These are phyloP conservation scores for Luscinia luscinia DNA, from an alignment of 2,797 vertebrate genomes.

Conservation along the genomic window DNA sequence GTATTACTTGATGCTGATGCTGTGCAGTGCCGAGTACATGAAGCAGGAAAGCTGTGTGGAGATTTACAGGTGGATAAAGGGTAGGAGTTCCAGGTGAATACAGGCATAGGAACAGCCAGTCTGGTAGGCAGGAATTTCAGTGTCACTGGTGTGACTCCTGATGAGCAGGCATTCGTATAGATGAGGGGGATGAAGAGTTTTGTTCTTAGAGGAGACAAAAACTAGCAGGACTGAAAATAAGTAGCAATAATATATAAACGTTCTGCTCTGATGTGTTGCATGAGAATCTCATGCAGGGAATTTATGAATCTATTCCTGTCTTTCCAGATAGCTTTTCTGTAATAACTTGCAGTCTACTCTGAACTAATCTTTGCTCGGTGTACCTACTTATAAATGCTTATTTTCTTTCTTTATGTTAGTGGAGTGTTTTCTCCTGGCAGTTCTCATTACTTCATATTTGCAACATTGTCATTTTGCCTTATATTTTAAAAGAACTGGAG, in stretches of 20 bases:
- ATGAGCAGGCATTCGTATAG: not conserved
- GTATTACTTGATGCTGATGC: not conserved
- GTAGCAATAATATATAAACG: not conserved
- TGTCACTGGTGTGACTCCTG: not conserved
- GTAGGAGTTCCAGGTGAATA: not conserved
- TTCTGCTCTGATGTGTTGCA: not conserved
- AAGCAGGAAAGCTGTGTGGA: not conserved
- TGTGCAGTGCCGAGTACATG: not conserved
- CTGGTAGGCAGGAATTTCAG: not conserved
- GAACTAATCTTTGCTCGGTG: not conserved
- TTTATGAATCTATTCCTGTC: not conserved
- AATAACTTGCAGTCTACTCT: not conserved
- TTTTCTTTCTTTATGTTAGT: not conserved
- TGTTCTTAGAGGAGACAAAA: not conserved
- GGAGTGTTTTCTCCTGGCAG: not conserved
- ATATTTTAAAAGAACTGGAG: not conserved
- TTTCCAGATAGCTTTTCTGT: not conserved
- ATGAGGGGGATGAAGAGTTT: not conserved
- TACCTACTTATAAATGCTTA: not conserved
- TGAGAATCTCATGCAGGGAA: not conserved
- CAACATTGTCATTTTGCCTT: not conserved
- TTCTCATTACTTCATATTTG: not conserved
- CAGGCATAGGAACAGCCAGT: not conserved
- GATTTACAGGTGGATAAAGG: not conserved
- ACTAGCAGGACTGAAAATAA: not conserved